phyloP scores from a whole-genome alignment of 2,113 vertebrate species.

The Microcebus lehilahytsara region DNA sequence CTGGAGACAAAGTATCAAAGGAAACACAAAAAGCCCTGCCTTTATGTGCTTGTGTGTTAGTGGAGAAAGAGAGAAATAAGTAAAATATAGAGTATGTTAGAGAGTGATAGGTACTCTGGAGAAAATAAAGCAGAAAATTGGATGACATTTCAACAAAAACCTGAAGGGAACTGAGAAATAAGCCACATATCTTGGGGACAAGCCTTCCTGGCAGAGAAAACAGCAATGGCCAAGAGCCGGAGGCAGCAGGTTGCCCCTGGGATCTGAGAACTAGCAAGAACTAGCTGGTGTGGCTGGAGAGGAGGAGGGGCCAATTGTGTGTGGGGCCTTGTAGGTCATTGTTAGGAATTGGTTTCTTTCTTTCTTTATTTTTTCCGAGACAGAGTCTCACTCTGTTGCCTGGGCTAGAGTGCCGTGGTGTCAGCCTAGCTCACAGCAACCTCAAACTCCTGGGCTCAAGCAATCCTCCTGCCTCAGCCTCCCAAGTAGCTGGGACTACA shows the following conservation, averaged over 20 bases:
- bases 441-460: too few relatives aligned
- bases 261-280: not conserved
- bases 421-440: too few relatives aligned
- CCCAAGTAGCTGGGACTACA: too few relatives aligned
- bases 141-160: not conserved
- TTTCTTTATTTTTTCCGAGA: too few relatives aligned
- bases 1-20: not conserved
- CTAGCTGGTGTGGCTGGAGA: not conserved
- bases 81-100: not conserved
- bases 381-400: too few relatives aligned
- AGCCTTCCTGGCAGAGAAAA: not conserved
- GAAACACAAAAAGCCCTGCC: not conserved
- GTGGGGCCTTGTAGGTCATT: not conserved
- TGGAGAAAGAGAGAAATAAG: not conserved
- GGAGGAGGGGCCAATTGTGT: not conserved
- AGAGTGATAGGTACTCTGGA: not conserved
- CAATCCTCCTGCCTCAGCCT: too few relatives aligned
- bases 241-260: not conserved
- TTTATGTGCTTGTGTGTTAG: not conserved
- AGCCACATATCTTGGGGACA: not conserved
- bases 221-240: not conserved
- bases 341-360: not conserved
- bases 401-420: too few relatives aligned
- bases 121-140: not conserved
- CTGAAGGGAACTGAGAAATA: not conserved